phyloP scores from a whole-genome alignment of 2,113 vertebrate species.

The Turnix velox region DNA sequence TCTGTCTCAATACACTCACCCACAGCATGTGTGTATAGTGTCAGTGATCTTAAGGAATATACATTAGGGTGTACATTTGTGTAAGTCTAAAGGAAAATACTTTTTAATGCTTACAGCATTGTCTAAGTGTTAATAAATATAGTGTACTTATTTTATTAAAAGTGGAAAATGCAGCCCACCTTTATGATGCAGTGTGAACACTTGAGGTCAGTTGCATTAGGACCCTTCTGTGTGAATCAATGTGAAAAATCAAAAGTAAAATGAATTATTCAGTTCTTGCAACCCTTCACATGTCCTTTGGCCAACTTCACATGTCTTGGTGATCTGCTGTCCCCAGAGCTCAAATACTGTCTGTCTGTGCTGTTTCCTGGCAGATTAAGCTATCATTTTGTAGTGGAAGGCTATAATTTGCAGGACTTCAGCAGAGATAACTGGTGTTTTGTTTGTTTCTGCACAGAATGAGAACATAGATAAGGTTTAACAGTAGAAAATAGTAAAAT shows the following conservation, averaged over 20 bases:
- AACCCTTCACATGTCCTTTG: not conserved
- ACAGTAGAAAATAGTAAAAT: not conserved
- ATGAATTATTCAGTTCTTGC: not conserved
- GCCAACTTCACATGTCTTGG: not conserved
- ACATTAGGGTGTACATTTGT: not conserved
- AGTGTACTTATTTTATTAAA: not conserved
- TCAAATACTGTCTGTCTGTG: not conserved
- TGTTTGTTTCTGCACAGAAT: not conserved
- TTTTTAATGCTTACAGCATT: not conserved
- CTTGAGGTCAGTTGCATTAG: not conserved
- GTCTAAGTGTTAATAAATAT: not conserved
- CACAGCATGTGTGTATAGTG: not conserved
- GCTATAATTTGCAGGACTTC: not conserved
- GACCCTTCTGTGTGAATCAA: not conserved
- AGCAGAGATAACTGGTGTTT: not conserved
- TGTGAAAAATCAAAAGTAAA: not conserved
- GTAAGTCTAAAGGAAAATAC: not conserved
- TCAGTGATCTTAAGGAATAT: not conserved
- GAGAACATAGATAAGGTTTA: not conserved
- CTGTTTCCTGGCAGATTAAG: conserved; percentile 30
- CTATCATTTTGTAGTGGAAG: not conserved
- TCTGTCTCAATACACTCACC: fast-evolving
- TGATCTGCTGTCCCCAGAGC: not conserved
- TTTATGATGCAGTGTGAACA: not conserved
- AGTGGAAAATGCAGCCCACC: not conserved